Conservation (phyloP, 2,113 vertebrate species). For the Pachycephala philippinensis region DNA sequence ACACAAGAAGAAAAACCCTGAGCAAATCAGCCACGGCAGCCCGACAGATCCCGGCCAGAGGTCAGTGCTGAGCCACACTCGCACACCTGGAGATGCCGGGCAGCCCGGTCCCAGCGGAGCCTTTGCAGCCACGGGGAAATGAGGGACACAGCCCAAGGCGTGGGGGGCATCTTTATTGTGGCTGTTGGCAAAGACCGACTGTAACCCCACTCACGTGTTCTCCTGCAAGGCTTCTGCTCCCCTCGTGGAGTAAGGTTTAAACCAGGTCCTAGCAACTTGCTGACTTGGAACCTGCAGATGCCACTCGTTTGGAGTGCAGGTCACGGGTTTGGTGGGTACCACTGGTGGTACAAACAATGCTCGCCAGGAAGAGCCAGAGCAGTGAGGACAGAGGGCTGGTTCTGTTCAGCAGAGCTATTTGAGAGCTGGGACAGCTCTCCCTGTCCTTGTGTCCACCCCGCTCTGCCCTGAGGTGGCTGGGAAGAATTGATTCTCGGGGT, state of each 20-base stretch:
- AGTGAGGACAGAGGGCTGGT: neutral
- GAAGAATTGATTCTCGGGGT: accelerated
- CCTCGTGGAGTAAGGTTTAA: neutral
- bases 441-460: accelerated
- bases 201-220: accelerated
- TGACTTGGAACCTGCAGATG: neutral
- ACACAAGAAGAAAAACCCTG: neutral
- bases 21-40: neutral
- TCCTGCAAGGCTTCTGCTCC: neutral
- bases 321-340: neutral
- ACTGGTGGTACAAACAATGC: neutral
- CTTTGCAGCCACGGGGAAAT: accelerated
- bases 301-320: accelerated
- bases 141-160: neutral
- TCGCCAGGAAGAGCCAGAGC: neutral
- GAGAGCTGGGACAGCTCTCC: neutral
- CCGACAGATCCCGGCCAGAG: neutral
- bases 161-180: neutral
- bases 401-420: neutral
- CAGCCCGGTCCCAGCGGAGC: accelerated
- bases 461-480: neutral
- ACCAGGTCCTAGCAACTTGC: neutral
- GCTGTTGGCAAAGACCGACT: neutral
- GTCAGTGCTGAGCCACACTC: neutral
- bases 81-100: neutral